Conservation (phyloP, 2,888 invertebrate species). For the Eustalomyia histrio region DNA sequence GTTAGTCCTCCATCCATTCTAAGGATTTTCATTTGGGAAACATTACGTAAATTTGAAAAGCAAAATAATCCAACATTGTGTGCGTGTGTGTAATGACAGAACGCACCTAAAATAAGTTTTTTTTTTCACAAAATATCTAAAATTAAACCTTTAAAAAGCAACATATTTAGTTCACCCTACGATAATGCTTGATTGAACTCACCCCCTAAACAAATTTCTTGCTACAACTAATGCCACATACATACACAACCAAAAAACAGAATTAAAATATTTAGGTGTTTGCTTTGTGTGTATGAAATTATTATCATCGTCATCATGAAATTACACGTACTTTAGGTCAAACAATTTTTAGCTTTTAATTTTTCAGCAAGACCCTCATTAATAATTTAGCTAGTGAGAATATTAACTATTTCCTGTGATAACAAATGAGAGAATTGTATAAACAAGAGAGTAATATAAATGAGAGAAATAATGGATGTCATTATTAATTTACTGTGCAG, state of each 20-base stretch:
- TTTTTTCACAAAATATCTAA: neutral
- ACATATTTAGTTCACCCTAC: neutral
- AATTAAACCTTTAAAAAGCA: neutral
- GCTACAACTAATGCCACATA: neutral
- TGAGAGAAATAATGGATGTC: neutral
- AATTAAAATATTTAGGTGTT: constrained; percentile 9
- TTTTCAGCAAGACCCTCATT: constrained; percentile 72
- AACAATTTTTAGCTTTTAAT: constrained; percentile 29
- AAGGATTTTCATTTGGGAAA: constrained; percentile 24
- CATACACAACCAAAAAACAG: neutral
- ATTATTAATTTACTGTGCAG: neutral
- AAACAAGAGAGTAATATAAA: neutral
- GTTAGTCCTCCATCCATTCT: neutral
- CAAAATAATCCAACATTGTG: neutral
- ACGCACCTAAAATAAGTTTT: constrained; percentile 14
- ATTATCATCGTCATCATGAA: neutral
- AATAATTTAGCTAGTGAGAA: constrained; percentile 70
- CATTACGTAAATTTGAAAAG: constrained; percentile 16
- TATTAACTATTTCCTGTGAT: neutral
- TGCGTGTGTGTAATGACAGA: constrained; percentile 36
- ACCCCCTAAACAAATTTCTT: neutral
- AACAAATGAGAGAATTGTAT: neutral
- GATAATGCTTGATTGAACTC: neutral
- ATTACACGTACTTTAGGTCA: constrained; percentile 46
- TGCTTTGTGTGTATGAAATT: neutral